Base-by-base conservation (phyloP, 92 coral and sea anemone species). In the Micromussa lordhowensis region DNA sequence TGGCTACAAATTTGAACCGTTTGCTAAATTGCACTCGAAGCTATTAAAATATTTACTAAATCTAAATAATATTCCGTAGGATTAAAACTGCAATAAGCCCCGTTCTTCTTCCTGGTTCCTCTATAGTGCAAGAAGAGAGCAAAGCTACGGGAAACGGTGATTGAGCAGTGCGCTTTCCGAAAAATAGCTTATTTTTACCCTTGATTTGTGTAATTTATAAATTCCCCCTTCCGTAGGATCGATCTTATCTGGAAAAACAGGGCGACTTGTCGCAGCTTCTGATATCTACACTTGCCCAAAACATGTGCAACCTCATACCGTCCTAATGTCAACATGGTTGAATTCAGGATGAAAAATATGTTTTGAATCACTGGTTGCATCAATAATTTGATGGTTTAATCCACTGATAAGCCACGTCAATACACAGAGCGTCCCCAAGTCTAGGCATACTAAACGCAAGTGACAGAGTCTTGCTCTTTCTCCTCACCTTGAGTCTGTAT, bases 401-500 rank as follows among this genome's bases (percentile, higher is more conserved):
- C 5, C 17, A 17, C 5, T 57, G 18, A 15, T 19, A 16, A 4
- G 29, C 10, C 64, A 58, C 19, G 64, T 6, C 64, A 58, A 0
- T 22, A 58, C 12, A 61, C 28, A 61, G 68, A 61, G 68, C 10
- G 28, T 16, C 4, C 24, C 24, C 68, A 61, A 8, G 29, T 61
- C 26, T 61, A 15, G 51, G 26, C 0, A 16, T 55, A 15, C 3
- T 2, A 59, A 59, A 59, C 29, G 26, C 68, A 61, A 22, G 12
- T 61, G 24, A 18, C 68, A 24, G 29, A 4, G 68, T 61, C 2
- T 6, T 24, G 68, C 18, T 61, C 0, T 5, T 10, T 61, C 64
- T 14, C 14, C 83, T 57, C 81, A 97, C 99, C 96, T 93, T 97
- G 99, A 0, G 99, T 97, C 86, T 97, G 99, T 54, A 97, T 97